Evolutionary conservation across 2,888 invertebrate species (phyloP).

Genomic region (Ornithoptera alexandrae): DNA sequence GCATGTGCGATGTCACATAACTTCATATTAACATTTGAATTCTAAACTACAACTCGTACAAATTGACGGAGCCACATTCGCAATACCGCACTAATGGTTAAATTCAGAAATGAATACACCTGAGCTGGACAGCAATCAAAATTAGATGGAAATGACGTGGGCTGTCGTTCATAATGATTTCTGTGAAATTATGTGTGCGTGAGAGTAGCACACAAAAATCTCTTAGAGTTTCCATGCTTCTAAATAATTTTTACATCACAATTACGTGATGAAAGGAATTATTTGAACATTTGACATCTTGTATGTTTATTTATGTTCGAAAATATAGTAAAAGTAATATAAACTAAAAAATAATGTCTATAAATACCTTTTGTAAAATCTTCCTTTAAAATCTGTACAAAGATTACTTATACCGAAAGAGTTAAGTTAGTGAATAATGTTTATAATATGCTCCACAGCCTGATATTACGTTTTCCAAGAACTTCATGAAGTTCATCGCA

Average conservation of each 20-base stretch:
- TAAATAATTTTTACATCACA: neutral
- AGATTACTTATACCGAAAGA: no score
- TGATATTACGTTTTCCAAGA: no score
- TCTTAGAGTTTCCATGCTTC: neutral
- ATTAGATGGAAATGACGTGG: constrained; percentile 27
- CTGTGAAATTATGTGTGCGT: constrained; percentile 13
- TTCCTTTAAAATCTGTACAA: no score
- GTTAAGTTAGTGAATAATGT: no score
- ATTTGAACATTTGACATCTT: no score
- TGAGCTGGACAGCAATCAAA: constrained; percentile 19
- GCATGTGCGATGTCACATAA: constrained; percentile 42
- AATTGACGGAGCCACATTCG: constrained; percentile 40
- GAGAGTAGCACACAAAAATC: neutral
- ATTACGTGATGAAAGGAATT: no score
- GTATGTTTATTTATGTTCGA: no score
- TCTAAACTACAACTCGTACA: constrained; percentile 49
- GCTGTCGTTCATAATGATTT: constrained; percentile 18
- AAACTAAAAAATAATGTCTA: no score
- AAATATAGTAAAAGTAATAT: no score
- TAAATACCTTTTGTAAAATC: no score
- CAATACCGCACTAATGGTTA: constrained; percentile 35
- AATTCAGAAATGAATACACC: constrained; percentile 31
- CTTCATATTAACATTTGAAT: constrained; percentile 53
- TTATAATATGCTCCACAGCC: no score
- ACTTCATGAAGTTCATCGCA: no score